A percentile compares a stretch with the other conserved stretches of the same genome.
Evolutionary conservation across 2,888 invertebrate species (phyloP).

Genomic region (Drosophila mulleri): DNA sequence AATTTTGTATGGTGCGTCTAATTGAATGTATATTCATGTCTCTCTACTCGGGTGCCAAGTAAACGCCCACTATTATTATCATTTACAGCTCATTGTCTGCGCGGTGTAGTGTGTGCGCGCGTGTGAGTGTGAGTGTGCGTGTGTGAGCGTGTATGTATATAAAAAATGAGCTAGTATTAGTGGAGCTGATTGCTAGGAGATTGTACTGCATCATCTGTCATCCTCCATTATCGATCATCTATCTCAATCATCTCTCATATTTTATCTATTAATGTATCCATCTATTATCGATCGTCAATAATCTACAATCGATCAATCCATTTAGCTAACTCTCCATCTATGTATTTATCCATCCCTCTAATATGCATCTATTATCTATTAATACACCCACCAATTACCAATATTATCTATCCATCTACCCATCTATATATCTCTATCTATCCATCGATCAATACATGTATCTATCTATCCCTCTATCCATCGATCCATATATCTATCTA

Average conservation of each 20-base stretch:
- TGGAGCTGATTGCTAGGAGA: slow-evolving; percentile 33
- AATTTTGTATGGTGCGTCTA: slow-evolving; percentile 57
- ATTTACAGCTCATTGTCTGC: slow-evolving; percentile 36
- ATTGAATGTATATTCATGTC: slow-evolving; percentile 66
- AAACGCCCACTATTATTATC: slow-evolving; percentile 29
- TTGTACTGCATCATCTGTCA: slow-evolving; percentile 31
- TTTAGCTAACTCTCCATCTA: neutral
- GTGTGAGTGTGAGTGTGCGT: neutral
- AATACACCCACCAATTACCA: neutral
- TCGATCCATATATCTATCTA: neutral
- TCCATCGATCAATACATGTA: neutral
- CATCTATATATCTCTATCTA: neutral
- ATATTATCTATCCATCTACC: neutral
- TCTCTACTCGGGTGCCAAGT: slow-evolving; percentile 17
- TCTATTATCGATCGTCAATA: neutral
- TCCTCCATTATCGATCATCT: neutral
- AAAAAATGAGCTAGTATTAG: slow-evolving; percentile 15
- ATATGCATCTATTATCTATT: neutral
- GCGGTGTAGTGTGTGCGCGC: neutral
- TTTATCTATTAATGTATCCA: neutral
- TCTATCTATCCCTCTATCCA: neutral
- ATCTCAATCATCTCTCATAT: neutral
- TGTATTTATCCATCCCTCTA: neutral
- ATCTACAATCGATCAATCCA: neutral
- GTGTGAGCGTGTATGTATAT: neutral